A percentile compares a stretch with the other conserved stretches of the same genome.
Evolutionary conservation across 2,797 vertebrate genomes (phyloP).

Genomic region (Pipistrellus nathusii): DNA sequence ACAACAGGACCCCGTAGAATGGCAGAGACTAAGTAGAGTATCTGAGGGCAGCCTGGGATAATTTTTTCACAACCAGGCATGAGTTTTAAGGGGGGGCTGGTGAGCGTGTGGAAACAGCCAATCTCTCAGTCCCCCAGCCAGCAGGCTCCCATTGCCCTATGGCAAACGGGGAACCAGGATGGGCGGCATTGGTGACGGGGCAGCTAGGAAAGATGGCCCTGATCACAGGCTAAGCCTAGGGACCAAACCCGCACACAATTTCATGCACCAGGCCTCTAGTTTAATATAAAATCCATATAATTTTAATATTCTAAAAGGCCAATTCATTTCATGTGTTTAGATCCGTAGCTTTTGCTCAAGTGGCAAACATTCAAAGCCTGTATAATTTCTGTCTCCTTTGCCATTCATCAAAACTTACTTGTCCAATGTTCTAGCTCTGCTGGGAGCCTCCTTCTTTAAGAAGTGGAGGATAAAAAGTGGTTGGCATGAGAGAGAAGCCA

Average conservation of each 20-base stretch:
- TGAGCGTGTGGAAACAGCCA: no score
- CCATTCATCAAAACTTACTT: neutral
- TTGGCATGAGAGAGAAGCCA: neutral
- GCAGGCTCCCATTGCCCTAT: no score
- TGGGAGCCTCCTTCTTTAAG: neutral
- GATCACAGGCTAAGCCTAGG: no score
- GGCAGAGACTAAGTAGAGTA: conserved; percentile 46
- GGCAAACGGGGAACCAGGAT: no score
- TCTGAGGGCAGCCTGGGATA: conserved; percentile 19
- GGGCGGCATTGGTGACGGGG: no score
- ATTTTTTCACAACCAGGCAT: conserved; percentile 8
- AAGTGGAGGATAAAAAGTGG: neutral
- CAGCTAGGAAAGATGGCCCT: no score
- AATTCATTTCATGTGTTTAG: conserved; percentile 25
- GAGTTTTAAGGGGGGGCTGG: neutral
- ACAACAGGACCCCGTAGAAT: neutral
- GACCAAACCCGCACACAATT: no score
- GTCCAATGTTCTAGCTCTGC: neutral
- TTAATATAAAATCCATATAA: conserved; percentile 35
- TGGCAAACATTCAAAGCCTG: neutral
- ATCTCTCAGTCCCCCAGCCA: no score
- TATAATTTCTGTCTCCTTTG: neutral
- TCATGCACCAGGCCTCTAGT: no score
- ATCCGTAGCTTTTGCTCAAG: conserved; percentile 1
- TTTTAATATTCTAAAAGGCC: neutral